Base-by-base conservation (phyloP, 2,888 invertebrate species). In the Troglohyphantes excavatus region DNA sequence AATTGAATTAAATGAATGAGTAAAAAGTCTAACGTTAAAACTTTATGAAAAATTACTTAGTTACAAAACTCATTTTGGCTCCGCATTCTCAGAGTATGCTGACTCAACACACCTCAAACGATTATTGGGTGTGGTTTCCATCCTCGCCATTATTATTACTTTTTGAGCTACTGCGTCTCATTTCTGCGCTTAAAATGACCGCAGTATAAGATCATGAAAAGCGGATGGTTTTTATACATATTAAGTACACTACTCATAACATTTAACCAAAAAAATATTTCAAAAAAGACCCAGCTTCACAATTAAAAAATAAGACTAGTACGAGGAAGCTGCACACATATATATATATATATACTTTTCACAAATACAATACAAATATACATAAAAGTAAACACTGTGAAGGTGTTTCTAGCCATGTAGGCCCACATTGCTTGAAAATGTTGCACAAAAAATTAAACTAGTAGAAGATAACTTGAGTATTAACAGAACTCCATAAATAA, bases 201-300 rank as follows among this genome's bases (percentile, higher is more conserved):
- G 23, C 26, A 78, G 33, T n/a, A 63, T 39, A 43, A 61, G 13
- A 61, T 29, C 61, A 33, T 61, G 53, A 29, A 61, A 73, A 73
- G 33, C 23, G n/a, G 29, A 21, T 65, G 13, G 63, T 78, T 23
- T 43, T 43, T 21, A 61, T 73, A 73, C 46, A 59, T 75, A 46
- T 78, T 78, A 78, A 78, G 78, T 78, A 72, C 78, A 78, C 63
- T 65, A 78, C 63, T 39, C 78, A 43, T 33, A 78, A 78, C 27
- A 65, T 33, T 61, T 39, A 65, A 39, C 59, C 53, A 59, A 43
- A 81, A 70, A 59, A 27, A 17, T 46, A 39, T 3, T 46, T 5
- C 3, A n/a, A 43, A 33, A 63, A n/a, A 23, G 19, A 21, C 29
- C 9, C 43, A 83, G 72, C 83, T 83, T 63, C 83, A 63, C n/a